These are phyloP conservation scores for Diarsia brunnea DNA, from an alignment of 2,888 invertebrate genomes.

Conservation along the genomic window DNA sequence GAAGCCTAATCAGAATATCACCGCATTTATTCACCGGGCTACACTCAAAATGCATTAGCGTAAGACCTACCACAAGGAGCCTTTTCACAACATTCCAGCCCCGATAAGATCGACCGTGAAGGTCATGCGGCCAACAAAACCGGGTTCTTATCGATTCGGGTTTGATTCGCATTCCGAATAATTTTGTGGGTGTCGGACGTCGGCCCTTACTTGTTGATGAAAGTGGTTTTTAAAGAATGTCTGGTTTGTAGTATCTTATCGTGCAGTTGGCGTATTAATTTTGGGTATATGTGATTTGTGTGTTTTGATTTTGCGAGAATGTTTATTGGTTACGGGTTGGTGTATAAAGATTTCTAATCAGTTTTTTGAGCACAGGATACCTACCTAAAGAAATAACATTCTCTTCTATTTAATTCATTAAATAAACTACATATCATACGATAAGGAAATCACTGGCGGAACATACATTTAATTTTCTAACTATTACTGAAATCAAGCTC, in stretches of 20 bases:
- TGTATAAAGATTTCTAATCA: not conserved
- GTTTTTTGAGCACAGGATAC: too few species aligned
- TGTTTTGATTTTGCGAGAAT: conserved; percentile 1
- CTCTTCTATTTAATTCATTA: too few species aligned
- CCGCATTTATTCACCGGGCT: conserved; percentile 6
- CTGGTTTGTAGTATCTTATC: conserved; percentile 32
- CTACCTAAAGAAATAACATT: not conserved
- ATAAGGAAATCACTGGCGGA: conserved; percentile 10
- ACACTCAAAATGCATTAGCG: conserved; percentile 34
- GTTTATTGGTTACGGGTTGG: not conserved
- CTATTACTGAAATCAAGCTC: conserved; percentile 7
- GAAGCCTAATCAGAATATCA: not conserved
- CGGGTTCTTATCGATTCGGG: conserved; percentile 42
- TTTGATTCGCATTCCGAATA: conserved; percentile 48
- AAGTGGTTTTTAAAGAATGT: conserved; percentile 38
- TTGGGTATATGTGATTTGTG: conserved; percentile 7
- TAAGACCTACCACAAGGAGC: conserved; percentile 64
- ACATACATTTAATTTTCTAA: not conserved
- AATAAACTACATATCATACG: conserved; percentile 8
- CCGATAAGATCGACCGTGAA: conserved; percentile 54
- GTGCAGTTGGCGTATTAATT: conserved; percentile 32
- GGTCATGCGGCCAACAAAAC: conserved; percentile 49
- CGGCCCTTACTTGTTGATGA: conserved; percentile 24
- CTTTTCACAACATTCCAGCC: conserved; percentile 57
- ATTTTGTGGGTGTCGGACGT: conserved; percentile 31